Base-by-base conservation (phyloP, 2,113 vertebrate genomes). In the Daphoenositta chrysoptera region DNA sequence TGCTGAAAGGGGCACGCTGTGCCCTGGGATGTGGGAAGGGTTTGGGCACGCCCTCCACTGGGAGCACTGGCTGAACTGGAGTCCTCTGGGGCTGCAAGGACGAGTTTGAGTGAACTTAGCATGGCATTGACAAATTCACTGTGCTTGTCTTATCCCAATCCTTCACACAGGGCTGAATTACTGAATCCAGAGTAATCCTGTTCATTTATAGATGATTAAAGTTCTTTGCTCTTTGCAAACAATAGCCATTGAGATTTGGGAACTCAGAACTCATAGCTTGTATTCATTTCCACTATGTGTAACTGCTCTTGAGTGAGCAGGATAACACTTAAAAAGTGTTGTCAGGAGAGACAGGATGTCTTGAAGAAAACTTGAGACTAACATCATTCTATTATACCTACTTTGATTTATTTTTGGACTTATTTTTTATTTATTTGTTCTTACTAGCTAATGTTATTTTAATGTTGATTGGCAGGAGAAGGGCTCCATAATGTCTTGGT, bases 361-460 rank as follows among this genome's bases (percentile, higher is more conserved):
- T 95, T 85, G 57, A 93, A 87, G 77, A 73, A 91, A 82, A 84
- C 61, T 84, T 65, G 40, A 89, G 53, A 69, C 65, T 91, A 92
- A 82, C 77, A 87, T 92, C 11, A 57, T 87, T 65, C 80, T 79
- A 72, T 91, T 91, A 94, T 89, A 94, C 61, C 61, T 87, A n/a
- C 87, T 94, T 91, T 82, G 93, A 87, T 94, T 94, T 96, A 81
- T 94, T 94, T 97, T 87, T 66, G 31, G 57, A 20, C 65, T 94
- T 82, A 71, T 75, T 91, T 94, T 96, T 92, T 70, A 92, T 95
- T 94, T 95, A 94, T 87, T 95, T 93, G 69, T 1, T 20, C 76
- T 83, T 95, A 92, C n/a, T 89, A 68, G 33, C 44, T 79, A 42
- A 84, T 91, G 81, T 93, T 89, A 82, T 63, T 94, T 95, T 87